Evolutionary conservation across 2,888 invertebrate species (phyloP), one percentile per base, ranked within the genome.

Genomic region (Lasioglossum figueresi): DNA sequence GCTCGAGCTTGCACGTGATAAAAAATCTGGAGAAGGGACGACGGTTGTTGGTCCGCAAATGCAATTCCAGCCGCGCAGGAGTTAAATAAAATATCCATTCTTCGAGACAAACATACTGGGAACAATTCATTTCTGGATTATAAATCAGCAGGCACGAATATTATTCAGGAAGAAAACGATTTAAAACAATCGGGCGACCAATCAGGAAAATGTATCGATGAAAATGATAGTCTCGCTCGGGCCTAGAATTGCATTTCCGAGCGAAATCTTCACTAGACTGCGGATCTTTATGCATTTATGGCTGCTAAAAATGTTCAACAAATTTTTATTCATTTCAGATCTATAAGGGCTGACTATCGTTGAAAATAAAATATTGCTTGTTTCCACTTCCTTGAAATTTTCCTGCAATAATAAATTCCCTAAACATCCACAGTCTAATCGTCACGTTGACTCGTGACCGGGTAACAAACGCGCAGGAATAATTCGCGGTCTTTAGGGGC

Each of bases 381-480:
- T 40, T 40, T 10, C 40, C 40, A 40, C 40, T 10, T 40, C 0
- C 10, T 10, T 40, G 10, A 40, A 40, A 40, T 40, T 40, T 8
- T 10, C 10, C 40, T 10, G 10, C 10, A 10, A 43, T 43, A 14
- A 43, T 14, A 12, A 3, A 43, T 4, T 43, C 14, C 14, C 4
- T 43, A 12, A 43, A 43, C 14, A 43, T 43, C 43, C 43, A 10
- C 43, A 43, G 43, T 43, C 43, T 43, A 43, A 43, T 43, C 43
- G 43, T 43, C 43, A 14, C 43, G 14, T 56, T 76, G 31, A 79
- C 34, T 73, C 59, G 71, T 73, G 66, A 68, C 52, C 37, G 37
- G 45, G 59, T 68, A 76, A 59, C 71, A 82, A 70, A 74, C 76
- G 23, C n/a, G 71, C 37, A 59, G 52, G 2, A 63, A 31, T 19